Base-by-base conservation (phyloP, 2,888 invertebrate species). In the Chloroclysta siterata region DNA sequence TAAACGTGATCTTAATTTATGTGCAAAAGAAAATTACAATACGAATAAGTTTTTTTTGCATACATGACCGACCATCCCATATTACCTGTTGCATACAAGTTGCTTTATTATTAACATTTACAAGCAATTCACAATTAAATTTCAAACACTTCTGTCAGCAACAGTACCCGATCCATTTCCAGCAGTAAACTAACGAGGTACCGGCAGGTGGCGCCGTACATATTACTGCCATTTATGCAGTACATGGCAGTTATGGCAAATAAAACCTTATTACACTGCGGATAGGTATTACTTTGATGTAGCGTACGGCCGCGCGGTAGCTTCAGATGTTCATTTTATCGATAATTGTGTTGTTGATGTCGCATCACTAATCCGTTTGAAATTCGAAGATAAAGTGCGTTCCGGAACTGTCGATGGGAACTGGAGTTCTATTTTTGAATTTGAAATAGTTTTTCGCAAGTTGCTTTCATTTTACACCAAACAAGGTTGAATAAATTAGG, bases 161-260 rank as follows among this genome's bases (percentile, higher is more conserved):
- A 15, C 39, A 55, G 66, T 76, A 80, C 76, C 15, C 52, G 65
- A 73, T 78, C 72, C 65, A 71, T 79, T 78, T 78, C 73, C 61
- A 71, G 76, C 75, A 78, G 73, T 79, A 69, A 77, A 63, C 66
- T 81, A 81, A 84, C 78, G 75, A 82, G 78, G 73, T 65, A 68
- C 71, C 69, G 73, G 77, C 84, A 83, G 82, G 81, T 83, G 84
- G 81, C 79, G 79, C 79, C 78, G 56, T 15, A 47, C 64, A 58
- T 60, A 71, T 70, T 71, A 71, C 65, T 65, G 66, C 63, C 70
- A 67, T 69, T 67, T 68, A 65, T 53, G 41, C 41, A 46, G 52
- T 39, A 36, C 28, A 65, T 28, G 67, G 68, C 70, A 68, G 63
- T 55, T 63, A n/a, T 13, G 10, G 41, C 46, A 63, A 63, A 63